Conservation (phyloP, 2,888 invertebrate genomes). For the Pammene aurita region DNA sequence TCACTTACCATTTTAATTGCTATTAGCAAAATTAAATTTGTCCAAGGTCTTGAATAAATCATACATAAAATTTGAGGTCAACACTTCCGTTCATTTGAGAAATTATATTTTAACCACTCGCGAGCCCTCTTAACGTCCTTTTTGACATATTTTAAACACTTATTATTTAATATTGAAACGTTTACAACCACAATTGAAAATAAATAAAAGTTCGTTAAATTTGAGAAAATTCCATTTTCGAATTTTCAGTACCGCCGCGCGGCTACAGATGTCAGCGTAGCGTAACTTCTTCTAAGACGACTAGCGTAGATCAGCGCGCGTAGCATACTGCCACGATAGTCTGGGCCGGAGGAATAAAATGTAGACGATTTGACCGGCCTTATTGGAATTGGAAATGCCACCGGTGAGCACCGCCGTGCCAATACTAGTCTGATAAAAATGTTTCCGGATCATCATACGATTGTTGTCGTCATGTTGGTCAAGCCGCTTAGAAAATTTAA, state of each 20-base stretch:
- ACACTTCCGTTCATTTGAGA: constrained; percentile 75
- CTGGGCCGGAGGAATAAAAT: constrained; percentile 43
- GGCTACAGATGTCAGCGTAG: constrained; percentile 41
- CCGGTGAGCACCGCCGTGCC: constrained; percentile 26
- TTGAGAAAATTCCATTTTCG: constrained; percentile 42
- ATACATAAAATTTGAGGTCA: constrained; percentile 79
- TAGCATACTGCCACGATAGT: constrained; percentile 58
- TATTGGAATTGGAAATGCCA: constrained; percentile 38
- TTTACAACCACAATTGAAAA: constrained; percentile 43
- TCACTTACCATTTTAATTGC: constrained; percentile 80
- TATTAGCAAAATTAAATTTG: constrained; percentile 78
- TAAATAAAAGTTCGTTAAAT: constrained; percentile 26
- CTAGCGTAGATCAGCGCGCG: constrained; percentile 57
- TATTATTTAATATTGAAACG: constrained; percentile 25
- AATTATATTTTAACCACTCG: constrained; percentile 58
- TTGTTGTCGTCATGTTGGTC: constrained; percentile 20
- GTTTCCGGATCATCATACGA: constrained; percentile 25
- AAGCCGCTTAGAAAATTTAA: constrained; percentile 10
- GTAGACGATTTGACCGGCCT: constrained; percentile 39
- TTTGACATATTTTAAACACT: constrained; percentile 43
- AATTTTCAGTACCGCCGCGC: constrained; percentile 53
- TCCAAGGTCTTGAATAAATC: constrained; percentile 82
- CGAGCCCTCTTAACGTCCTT: constrained; percentile 48
- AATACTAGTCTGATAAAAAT: constrained; percentile 35
- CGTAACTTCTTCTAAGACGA: constrained; percentile 56